These are phyloP conservation scores for Balearica regulorum DNA, from an alignment of 2,797 vertebrate genomes.

Conservation along the genomic window DNA sequence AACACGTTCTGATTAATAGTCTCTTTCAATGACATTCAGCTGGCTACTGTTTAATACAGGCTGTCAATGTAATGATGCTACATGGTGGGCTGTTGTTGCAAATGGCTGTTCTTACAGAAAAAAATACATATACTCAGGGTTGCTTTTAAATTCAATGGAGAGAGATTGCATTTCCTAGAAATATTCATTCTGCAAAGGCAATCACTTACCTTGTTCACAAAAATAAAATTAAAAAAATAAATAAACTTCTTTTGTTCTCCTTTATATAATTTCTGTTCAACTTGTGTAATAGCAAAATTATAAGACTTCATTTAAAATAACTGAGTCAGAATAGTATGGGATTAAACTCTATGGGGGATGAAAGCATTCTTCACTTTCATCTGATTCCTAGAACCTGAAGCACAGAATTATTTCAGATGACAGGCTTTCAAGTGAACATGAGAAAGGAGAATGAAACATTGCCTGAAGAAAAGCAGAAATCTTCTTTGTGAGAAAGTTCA, in stretches of 20 bases:
- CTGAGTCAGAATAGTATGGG: background rate
- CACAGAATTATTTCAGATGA: conserved; percentile 53
- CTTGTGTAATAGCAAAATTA: conserved; percentile 14
- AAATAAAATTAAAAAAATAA: background rate
- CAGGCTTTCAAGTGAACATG: conserved; percentile 56
- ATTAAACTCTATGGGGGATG: conserved; percentile 39
- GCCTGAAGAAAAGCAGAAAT: conserved; percentile 51
- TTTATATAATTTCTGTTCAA: background rate
- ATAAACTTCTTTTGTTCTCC: background rate
- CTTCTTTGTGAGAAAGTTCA: conserved; percentile 23
- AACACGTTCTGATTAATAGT: background rate
- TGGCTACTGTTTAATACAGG: background rate
- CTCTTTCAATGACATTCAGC: background rate
- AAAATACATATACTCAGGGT: background rate
- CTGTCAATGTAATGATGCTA: background rate
- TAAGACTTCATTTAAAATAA: conserved; percentile 48
- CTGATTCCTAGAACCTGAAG: conserved; percentile 55
- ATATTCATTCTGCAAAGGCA: background rate
- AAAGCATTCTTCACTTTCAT: conserved; percentile 57
- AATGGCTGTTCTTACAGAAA: background rate
- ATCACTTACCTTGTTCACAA: background rate
- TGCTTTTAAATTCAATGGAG: background rate
- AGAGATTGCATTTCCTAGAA: background rate
- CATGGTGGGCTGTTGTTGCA: background rate
- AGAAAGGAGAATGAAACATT: conserved; percentile 39